Base-by-base conservation (phyloP, 2,888 invertebrate species). In the Dynastes maya region DNA sequence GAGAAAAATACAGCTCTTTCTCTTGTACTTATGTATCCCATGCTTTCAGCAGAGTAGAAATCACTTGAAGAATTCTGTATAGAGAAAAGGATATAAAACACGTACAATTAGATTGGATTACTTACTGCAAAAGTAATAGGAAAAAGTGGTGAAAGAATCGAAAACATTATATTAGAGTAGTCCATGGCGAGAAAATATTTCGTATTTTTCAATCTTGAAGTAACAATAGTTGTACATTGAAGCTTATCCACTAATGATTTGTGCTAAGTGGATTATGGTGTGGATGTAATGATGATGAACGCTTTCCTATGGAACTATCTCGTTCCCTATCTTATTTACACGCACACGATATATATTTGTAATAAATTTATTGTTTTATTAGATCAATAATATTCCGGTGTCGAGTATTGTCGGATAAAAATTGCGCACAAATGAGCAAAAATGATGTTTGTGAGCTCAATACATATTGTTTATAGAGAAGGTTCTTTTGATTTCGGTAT, bases 1-100 rank as follows among this genome's bases (percentile, higher is more conserved):
- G 78, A 67, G 45, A 83, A 82, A 65, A 84, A 84, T 58, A 84
- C 80, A 1, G 78, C 16, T 51, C 84, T 64, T 64, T 84, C 82
- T n/a, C 51, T 22, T 1, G 63, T 64, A 22, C 68, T 51, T 76
- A 80, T 61, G 29, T 78, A 78, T 27, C 61, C 77, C 55, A 80
- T 37, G 16, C 22, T 71, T 6, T 70, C 79, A 22, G 45, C 45
- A 27, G 16, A 58, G 13, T 58, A 58, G 22, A 29, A 16, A 40
- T 58, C 37, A 13, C 2, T 16, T 27, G 68, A 27, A 5, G 51
- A 13, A 51, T 68, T 68, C 72, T 72, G n/a, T n/a, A 72, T 40
- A 27, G 27, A 70, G 9, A 9, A 49, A 67, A 29, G 3, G 11
- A 13, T 32, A 29, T 37, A 37, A 64, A 64, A 2, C 29, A 32